A percentile compares a stretch with the other conserved stretches of the same genome.
phyloP scores from a whole-genome alignment of 1,140 invertebrate species.

The Lanistes nyassanus region DNA sequence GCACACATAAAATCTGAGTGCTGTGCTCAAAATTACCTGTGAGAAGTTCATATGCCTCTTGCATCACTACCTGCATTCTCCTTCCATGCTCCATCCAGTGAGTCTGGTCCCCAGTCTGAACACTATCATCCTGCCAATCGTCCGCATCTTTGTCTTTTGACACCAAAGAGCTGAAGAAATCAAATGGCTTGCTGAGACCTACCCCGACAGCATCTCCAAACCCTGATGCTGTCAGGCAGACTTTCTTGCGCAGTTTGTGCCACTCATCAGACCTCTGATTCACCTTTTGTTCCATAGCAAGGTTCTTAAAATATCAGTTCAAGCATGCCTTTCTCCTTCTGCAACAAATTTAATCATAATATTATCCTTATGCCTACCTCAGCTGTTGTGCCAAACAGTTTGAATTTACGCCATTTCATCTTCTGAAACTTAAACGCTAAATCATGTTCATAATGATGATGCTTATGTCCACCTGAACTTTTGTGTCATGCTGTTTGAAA shows the following conservation, averaged over 20 bases:
- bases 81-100: conserved; percentile 24
- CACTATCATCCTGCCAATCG: conserved; percentile 17
- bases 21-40: conserved; percentile 6
- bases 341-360: no score
- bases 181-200: conserved; percentile 46
- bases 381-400: no score
- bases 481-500: no score
- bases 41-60: conserved; percentile 45
- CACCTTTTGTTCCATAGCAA: conserved; percentile 51
- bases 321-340: no score
- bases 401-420: no score
- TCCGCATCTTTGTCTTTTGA: conserved; percentile 19
- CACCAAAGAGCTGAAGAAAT: conserved; percentile 46
- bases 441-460: no score
- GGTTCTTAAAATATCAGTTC: not conserved
- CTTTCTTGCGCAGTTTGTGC: conserved; percentile 41
- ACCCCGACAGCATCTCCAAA: conserved; percentile 53
- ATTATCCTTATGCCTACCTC: no score
- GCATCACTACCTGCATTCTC: conserved; percentile 36
- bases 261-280: conserved; percentile 46
- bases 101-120: not conserved
- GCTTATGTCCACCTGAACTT: no score
- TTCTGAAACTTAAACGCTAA: no score
- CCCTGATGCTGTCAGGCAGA: conserved; percentile 44
- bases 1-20: no score